Percentiles rank a stretch among this genome's conserved stretches.
Conservation (phyloP, 2,888 invertebrate species). For the Tetheella fluctuosa region DNA sequence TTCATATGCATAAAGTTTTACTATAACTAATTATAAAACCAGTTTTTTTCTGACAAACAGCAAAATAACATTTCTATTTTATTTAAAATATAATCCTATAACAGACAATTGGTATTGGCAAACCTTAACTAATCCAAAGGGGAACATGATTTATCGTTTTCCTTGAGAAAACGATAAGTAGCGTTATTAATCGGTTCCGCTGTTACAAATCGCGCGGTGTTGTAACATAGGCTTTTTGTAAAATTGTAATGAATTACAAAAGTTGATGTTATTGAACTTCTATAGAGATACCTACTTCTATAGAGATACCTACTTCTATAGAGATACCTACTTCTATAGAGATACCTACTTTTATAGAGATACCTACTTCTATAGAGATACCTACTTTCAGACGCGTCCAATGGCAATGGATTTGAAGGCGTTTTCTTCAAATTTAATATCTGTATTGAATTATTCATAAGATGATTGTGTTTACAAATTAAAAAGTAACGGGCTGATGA, state of each 20-base stretch:
- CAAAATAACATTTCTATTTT: too few species aligned
- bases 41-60: too few species aligned
- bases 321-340: background rate
- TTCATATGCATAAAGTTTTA: too few species aligned
- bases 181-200: background rate
- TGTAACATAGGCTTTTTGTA: background rate
- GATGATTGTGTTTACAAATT: background rate
- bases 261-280: background rate
- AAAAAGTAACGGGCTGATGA: constrained; percentile 5
- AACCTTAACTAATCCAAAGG: too few species aligned
- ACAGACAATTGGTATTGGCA: too few species aligned
- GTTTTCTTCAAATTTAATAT: background rate
- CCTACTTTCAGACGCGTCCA: background rate
- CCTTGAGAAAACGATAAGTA: too few species aligned
- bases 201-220: background rate
- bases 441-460: constrained; percentile 3
- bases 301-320: background rate
- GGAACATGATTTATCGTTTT: too few species aligned
- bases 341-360: background rate
- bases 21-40: too few species aligned
- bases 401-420: background rate
- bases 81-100: too few species aligned
- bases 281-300: background rate
- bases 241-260: background rate
- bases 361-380: background rate